Base-by-base conservation (phyloP, 2,113 vertebrate species). In the Ageneiosus marmoratus region DNA sequence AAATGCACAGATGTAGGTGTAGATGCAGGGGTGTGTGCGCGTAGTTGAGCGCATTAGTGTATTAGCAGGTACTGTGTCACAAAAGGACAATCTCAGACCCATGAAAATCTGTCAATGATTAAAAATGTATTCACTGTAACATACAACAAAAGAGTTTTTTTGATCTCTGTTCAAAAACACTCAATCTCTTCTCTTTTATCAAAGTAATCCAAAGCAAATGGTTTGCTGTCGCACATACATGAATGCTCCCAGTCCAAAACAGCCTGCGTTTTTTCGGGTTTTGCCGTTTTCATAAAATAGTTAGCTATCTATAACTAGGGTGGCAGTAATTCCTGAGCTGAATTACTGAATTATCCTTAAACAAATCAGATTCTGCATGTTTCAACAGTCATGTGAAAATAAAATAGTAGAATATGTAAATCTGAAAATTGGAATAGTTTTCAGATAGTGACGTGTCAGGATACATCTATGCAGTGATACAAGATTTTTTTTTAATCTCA, bases 1-100 rank as follows among this genome's bases (percentile, higher is more conserved):
- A 32, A 18, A 69, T 46, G 69, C 79, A 46, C 58, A 72, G 67
- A 41, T 56, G 63, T 9, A 81, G 37, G 20, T 24, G 65, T 69
- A 41, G 3, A 41, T 41, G 37, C n/a, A n/a, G n/a, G n/a, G n/a
- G 32, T 37, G 7, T 24, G 62, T 27, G n/a, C 11, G 20, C 22
- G 32, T 9, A 0, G 34, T 13, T 20, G 18, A 20, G 81, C 16
- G 12, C 18, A 37, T 37, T 22, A 70, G 37, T 13, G 67, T 70
- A 44, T 44, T 46, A 1, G 22, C n/a, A 18, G 9, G 34, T 22
- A 18, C 63, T 67, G 3, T 1, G 5, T 48, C 4, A 46, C 5
- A 48, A 72, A n/a, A 72, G 12, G 37, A 73, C 24, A 13, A 27
- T 73, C n/a, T n/a, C 37, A 15, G 37, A 41, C 34, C 11, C 32